phyloP scores from a whole-genome alignment of 2,797 vertebrate species.

The Gymnoscopelus microlampas region DNA sequence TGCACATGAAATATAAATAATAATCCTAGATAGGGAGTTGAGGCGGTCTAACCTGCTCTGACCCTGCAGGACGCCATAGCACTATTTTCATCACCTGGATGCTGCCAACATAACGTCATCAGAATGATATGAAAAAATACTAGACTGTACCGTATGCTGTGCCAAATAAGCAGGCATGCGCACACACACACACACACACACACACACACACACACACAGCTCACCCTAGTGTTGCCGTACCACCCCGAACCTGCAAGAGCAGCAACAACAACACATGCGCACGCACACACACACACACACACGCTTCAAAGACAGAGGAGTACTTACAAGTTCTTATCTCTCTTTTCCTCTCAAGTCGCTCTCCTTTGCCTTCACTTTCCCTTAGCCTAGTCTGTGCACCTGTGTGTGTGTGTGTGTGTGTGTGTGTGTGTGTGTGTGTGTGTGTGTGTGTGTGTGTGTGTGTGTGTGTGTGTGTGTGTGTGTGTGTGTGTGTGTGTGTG shows the following conservation, averaged over 20 bases:
- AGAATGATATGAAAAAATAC: too few relatives aligned
- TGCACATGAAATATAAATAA: constrained; percentile 35
- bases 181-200: too few relatives aligned
- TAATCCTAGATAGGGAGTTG: constrained; percentile 17
- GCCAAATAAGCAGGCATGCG: too few relatives aligned
- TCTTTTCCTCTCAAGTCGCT: constrained; percentile 44
- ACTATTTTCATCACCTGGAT: constrained; percentile 45
- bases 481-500: constrained; percentile 34
- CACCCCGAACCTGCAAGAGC: too few relatives aligned
- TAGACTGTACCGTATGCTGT: too few relatives aligned
- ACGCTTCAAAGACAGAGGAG: constrained; percentile 60
- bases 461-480: neutral
- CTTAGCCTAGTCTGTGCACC: constrained; percentile 33
- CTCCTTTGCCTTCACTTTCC: constrained; percentile 25
- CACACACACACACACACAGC: too few relatives aligned
- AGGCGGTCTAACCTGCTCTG: constrained; percentile 17
- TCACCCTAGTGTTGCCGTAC: too few relatives aligned
- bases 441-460: neutral
- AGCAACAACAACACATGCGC: too few relatives aligned
- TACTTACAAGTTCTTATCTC: constrained; percentile 70
- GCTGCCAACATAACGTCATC: constrained; percentile 22
- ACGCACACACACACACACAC: too few relatives aligned
- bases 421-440: neutral
- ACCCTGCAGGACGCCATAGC: constrained; percentile 20
- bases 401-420: too few relatives aligned